These are phyloP conservation scores for Lasiurus cinereus DNA, from an alignment of 2,113 vertebrate genomes.

Conservation along the genomic window DNA sequence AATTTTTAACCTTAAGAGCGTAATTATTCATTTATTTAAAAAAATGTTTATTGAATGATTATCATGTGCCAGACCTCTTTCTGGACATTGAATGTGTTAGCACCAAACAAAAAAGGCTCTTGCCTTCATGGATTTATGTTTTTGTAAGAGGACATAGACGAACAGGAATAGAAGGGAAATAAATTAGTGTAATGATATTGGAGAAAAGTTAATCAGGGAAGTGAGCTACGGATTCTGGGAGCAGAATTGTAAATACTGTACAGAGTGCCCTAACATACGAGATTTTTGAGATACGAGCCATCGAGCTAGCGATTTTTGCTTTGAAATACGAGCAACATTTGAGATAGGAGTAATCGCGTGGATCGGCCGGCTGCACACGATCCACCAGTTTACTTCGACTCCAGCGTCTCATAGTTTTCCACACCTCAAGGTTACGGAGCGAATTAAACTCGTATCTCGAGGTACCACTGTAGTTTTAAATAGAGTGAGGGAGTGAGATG, in stretches of 20 bases:
- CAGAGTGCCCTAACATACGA: too few relatives aligned
- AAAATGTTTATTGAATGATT: not conserved
- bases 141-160: not conserved
- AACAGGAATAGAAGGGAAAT: conserved; percentile 13
- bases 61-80: not conserved
- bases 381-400: too few relatives aligned
- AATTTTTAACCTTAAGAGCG: not conserved
- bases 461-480: too few relatives aligned
- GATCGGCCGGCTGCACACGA: too few relatives aligned
- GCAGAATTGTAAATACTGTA: not conserved
- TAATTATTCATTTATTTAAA: not conserved
- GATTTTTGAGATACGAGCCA: too few relatives aligned
- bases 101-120: not conserved
- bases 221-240: not conserved
- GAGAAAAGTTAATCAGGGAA: not conserved
- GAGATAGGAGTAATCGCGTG: too few relatives aligned
- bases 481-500: not conserved
- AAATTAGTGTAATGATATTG: not conserved
- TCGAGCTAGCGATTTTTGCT: too few relatives aligned
- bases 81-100: not conserved
- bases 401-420: too few relatives aligned
- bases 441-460: too few relatives aligned
- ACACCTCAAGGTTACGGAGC: too few relatives aligned
- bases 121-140: not conserved
- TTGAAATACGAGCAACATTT: too few relatives aligned